phyloP scores from a whole-genome alignment of 2,113 vertebrate genomes.

The Marcusenius ussheri region DNA sequence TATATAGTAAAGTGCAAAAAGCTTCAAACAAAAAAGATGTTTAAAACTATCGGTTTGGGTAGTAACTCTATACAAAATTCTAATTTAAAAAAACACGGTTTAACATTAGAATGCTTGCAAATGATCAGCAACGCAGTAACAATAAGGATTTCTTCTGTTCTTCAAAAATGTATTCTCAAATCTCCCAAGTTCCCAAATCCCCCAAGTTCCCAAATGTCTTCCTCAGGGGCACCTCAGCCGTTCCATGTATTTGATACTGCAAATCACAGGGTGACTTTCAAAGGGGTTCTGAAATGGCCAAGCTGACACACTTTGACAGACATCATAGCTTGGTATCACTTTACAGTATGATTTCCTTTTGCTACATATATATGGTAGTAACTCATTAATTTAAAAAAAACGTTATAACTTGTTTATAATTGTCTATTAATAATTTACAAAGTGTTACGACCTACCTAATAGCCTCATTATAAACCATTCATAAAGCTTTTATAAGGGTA shows the following conservation, averaged over 20 bases:
- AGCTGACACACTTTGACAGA: background rate
- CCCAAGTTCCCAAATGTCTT: background rate
- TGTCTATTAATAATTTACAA: background rate
- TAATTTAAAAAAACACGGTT: background rate
- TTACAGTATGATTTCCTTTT: background rate
- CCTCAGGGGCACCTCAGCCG: background rate
- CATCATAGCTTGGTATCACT: background rate
- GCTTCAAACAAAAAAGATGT: background rate
- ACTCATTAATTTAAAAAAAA: background rate
- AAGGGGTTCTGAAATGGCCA: background rate
- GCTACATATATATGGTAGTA: background rate
- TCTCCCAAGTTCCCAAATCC: no score
- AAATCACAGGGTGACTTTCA: background rate
- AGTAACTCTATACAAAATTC: background rate
- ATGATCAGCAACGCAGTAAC: background rate
- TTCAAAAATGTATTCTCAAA: no score
- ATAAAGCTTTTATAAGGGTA: background rate
- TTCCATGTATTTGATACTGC: background rate
- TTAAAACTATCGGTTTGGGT: background rate
- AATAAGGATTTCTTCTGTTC: no score
- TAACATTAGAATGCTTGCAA: background rate
- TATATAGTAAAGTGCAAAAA: background rate
- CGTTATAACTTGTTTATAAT: background rate
- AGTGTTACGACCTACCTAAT: background rate
- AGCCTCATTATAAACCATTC: background rate